Evolutionary conservation across 2,797 vertebrate genomes (phyloP), one percentile per base, ranked within the genome.

Genomic region (Thamnophis elegans): DNA sequence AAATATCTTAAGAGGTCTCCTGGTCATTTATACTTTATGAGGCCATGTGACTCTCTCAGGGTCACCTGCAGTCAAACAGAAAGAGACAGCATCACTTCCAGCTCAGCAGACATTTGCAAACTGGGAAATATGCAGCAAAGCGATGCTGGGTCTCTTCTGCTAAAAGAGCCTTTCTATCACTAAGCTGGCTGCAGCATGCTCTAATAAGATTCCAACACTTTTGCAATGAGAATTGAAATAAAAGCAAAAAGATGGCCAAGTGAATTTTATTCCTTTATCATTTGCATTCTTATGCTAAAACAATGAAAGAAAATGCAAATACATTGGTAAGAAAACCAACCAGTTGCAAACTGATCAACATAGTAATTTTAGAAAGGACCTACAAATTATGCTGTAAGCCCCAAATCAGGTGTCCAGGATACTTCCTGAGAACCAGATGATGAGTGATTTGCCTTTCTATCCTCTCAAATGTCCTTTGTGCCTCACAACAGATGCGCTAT

Each of bases 21-120:
- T 1, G 0, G 25, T 73, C 89, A 59, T 93, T 51, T 0, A 1
- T 85, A 62, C 53, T 55, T 65, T 1, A 11, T 25, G 0, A 1
- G 28, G 54, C 54, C 1, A 0, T 68, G 6, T 42, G 0, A 42
- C 12, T 36, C 73, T n/a, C 87, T 25, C 73, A 54, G 54, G 32
- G 25, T 4, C 28, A 20, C 58, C 2, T 22, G 86, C 36, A 62
- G 26, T 7, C 0, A 0, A 42, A 91, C 85, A 0, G 0, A 89
- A 85, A 53, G 0, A 1, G 32, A 12, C 20, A 5, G 93, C 53
- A 0, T n/a, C 59, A 59, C 53, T 85, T 0, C 0, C 53, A n/a
- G 90, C 20, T 26, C 54, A 47, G 5, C 0, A n/a, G 0, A 22
- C 10, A 0, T 0, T 55, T 36, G 42, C 42, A 26, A 0, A 0